Base-by-base conservation (phyloP, 2,113 vertebrate genomes). In the Cynoglossus semilaevis region DNA sequence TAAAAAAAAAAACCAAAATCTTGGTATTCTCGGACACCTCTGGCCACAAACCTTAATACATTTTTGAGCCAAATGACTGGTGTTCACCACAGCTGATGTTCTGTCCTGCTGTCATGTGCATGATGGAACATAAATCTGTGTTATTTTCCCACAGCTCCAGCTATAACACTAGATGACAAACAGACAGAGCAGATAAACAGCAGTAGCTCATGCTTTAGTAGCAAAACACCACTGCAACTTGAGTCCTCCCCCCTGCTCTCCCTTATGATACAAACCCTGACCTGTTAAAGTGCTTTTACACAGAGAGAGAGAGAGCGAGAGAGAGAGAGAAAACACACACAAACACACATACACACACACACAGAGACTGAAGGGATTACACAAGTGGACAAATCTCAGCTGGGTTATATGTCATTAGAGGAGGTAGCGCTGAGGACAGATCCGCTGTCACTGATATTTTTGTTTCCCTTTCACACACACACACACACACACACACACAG, bases 281-380 rank as follows among this genome's bases (percentile, higher is more conserved):
- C 83, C 83, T 87, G 88, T 83, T 89, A 85, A 87, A 87, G 82
- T 86, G 86, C 72, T 69, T 51, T 76, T 83, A 63, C 51, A 36
- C 77, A 77, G 22, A 29, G 22, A 6, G 22, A 6, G 6, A 29
- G n/a, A n/a, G n/a, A n/a, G n/a, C n/a, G n/a, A n/a, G n/a, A n/a
- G n/a, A n/a, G n/a, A n/a, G n/a, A n/a, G n/a, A n/a, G n/a, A n/a
- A n/a, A n/a, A n/a, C n/a, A n/a, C n/a, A n/a, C n/a, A n/a, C n/a
- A n/a, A n/a, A n/a, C n/a, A n/a, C n/a, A 29, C 22, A 29, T 6
- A 29, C 22, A 29, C 22, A 4, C 22, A 29, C 22, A 29, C 22
- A 29, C 22, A 6, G 22, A 29, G 56, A 76, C 48, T 50, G 8
- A 45, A 40, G 76, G 76, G 83, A 82, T 87, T 79, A 67, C 74